Evolutionary conservation across 2,888 invertebrate species (phyloP).

Genomic region (Scaptomyza parva): DNA sequence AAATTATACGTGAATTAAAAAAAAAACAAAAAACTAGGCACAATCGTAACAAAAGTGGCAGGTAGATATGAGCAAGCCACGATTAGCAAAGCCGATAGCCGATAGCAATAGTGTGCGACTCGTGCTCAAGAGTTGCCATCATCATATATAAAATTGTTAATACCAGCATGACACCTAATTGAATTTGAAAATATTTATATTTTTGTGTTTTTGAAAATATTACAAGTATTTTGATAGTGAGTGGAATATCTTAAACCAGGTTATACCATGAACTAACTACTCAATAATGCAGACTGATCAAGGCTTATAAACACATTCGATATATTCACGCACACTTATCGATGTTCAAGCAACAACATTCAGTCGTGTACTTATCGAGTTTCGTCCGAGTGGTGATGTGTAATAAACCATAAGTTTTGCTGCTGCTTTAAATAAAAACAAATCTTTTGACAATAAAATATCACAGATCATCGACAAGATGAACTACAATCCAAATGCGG

Average conservation of each 20-base stretch:
- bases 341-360: constrained; percentile 18
- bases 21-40: constrained; percentile 64
- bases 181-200: background rate
- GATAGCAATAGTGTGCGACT: constrained; percentile 25
- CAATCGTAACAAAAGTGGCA: constrained; percentile 41
- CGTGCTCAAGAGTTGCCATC: constrained; percentile 7
- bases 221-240: too few relatives aligned
- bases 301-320: constrained; percentile 12
- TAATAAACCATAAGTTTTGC: constrained; percentile 62
- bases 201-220: too few relatives aligned
- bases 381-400: constrained; percentile 63
- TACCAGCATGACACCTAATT: constrained; percentile 24
- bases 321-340: constrained; percentile 9
- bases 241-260: too few relatives aligned
- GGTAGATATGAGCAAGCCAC: constrained; percentile 63
- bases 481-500: constrained; percentile 84
- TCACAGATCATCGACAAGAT: constrained; percentile 50
- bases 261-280: background rate
- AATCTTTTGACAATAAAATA: constrained; percentile 3
- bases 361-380: constrained; percentile 35
- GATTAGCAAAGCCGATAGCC: constrained; percentile 37
- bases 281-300: background rate
- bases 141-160: background rate
- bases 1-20: constrained; percentile 62
- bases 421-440: constrained; percentile 40